These are phyloP conservation scores for Melanophora roralis DNA, from an alignment of 2,888 invertebrate genomes.

Conservation along the genomic window DNA sequence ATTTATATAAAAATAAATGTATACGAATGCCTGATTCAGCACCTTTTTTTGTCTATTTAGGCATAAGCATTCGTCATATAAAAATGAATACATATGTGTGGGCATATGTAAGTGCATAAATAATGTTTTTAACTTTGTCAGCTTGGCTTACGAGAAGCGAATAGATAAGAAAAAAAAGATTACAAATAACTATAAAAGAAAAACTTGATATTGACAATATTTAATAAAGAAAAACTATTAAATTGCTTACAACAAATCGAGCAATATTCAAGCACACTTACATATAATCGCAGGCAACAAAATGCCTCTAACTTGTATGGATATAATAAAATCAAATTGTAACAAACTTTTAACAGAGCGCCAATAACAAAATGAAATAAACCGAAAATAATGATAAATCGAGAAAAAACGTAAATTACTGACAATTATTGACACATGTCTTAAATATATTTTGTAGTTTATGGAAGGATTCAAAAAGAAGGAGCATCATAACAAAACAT, in stretches of 20 bases:
- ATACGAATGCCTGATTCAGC: not conserved
- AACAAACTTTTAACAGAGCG: not conserved
- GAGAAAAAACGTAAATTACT: slow-evolving; percentile 51
- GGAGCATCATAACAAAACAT: not conserved
- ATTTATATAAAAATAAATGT: not conserved
- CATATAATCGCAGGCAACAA: slow-evolving; percentile 18
- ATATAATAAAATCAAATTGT: not conserved
- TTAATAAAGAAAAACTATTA: slow-evolving; percentile 51
- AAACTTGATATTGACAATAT: slow-evolving; percentile 54
- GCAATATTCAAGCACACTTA: too few relatives aligned
- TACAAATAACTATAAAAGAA: slow-evolving; percentile 42
- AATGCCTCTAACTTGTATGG: slow-evolving; percentile 14
- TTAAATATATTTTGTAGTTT: slow-evolving; percentile 9
- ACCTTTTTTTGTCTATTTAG: not conserved
- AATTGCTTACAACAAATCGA: slow-evolving; percentile 41
- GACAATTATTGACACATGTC: slow-evolving; percentile 57
- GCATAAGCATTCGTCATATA: too few relatives aligned
- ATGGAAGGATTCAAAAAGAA: not conserved
- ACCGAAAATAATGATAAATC: slow-evolving; percentile 36
- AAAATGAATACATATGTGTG: not conserved
- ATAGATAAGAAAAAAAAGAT: not conserved
- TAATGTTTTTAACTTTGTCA: slow-evolving; percentile 26
- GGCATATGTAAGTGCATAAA: not conserved
- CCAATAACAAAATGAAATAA: not conserved
- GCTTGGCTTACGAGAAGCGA: not conserved